phyloP scores from a whole-genome alignment of 2,113 vertebrate genomes.

The Ochotona princeps region DNA sequence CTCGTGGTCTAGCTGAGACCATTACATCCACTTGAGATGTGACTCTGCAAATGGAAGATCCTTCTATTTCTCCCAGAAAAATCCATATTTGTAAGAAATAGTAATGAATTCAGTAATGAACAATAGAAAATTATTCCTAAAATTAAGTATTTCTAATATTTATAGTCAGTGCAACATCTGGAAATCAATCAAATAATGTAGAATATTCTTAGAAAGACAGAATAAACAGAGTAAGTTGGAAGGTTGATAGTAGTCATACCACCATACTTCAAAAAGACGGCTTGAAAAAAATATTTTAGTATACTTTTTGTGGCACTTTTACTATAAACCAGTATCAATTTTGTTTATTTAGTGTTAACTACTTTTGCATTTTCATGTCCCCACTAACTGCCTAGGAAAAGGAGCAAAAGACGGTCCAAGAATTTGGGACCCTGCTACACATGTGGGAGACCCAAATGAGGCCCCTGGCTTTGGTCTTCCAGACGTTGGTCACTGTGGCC shows the following conservation, averaged over 20 bases:
- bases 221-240: background rate
- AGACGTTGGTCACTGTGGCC: too few relatives aligned
- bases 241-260: too few relatives aligned
- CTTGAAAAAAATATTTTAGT: background rate
- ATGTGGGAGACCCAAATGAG: too few relatives aligned
- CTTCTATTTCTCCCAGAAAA: too few relatives aligned
- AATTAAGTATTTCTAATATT: background rate
- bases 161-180: background rate
- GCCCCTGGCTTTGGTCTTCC: too few relatives aligned
- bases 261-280: background rate
- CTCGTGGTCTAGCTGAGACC: too few relatives aligned
- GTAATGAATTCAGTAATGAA: background rate
- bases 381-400: too few relatives aligned
- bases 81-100: too few relatives aligned
- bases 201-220: background rate
- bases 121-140: background rate
- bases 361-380: background rate
- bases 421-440: too few relatives aligned
- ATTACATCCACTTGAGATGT: too few relatives aligned
- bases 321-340: background rate
- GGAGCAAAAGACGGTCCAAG: too few relatives aligned
- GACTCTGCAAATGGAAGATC: too few relatives aligned
- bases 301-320: background rate
- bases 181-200: background rate
- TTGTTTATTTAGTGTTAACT: background rate